Percentiles rank a stretch among this genome's conserved stretches.
phyloP scores from a whole-genome alignment of 2,797 vertebrate species.

The Sternarchorhynchus goeldii region DNA sequence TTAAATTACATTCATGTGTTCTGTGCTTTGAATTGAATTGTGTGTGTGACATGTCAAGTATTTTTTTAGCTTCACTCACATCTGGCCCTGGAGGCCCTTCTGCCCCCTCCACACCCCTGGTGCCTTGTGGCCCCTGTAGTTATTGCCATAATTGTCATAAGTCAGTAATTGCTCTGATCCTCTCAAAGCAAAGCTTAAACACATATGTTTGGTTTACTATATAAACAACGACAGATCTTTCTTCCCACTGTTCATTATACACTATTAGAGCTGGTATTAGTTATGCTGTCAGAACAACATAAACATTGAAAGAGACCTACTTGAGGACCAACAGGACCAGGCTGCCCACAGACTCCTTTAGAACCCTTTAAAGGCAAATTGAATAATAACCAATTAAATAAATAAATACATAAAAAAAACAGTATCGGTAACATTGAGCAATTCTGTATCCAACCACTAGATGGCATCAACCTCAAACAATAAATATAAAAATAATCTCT shows the following conservation, averaged over 20 bases:
- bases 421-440: background rate
- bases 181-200: too few relatives aligned
- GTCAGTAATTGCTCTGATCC: background rate
- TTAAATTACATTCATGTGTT: background rate
- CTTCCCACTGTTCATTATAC: background rate
- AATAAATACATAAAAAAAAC: too few relatives aligned
- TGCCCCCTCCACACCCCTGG: slow-evolving; percentile 73
- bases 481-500: background rate
- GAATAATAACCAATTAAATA: background rate
- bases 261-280: background rate
- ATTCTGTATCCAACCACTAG: slow-evolving; percentile 47
- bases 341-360: slow-evolving; percentile 72
- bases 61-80: slow-evolving; percentile 64
- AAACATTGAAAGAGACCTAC: slow-evolving; percentile 63
- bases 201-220: too few relatives aligned
- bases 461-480: slow-evolving; percentile 37
- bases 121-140: slow-evolving; percentile 76
- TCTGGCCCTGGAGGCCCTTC: slow-evolving; percentile 77
- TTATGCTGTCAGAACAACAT: background rate
- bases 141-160: background rate
- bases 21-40: background rate
- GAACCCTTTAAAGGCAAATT: slow-evolving; percentile 71
- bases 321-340: slow-evolving; percentile 67
- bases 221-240: background rate
- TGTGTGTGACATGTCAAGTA: background rate